A percentile compares a stretch with the other conserved stretches of the same genome.
phyloP scores from a whole-genome alignment of 30 jellyfish, hydroid and myxozoan genomes.

The Sanderia malayensis region DNA sequence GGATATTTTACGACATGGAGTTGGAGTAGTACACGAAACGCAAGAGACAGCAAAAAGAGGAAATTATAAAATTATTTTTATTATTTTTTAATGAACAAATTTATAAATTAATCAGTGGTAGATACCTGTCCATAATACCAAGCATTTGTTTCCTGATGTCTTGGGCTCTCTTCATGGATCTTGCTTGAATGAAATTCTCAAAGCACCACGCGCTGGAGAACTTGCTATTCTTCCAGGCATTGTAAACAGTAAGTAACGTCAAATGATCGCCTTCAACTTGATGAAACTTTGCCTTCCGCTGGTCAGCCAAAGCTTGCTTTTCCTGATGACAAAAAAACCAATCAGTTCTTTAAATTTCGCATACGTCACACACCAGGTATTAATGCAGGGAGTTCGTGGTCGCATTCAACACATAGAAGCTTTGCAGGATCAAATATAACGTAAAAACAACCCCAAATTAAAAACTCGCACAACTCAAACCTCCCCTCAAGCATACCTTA shows the following conservation, averaged over 20 bases:
- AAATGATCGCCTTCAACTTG: constrained; percentile 97
- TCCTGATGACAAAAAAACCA: constrained; percentile 67
- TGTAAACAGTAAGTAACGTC: constrained; percentile 92
- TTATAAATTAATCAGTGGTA: too few species aligned
- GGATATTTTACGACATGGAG: too few species aligned
- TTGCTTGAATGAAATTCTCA: constrained; percentile 94
- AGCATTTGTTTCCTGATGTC: constrained; percentile 96
- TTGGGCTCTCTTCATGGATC: constrained; percentile 93
- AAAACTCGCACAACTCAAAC: neutral
- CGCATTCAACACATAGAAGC: too few species aligned
- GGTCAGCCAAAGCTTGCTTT: constrained; percentile 98
- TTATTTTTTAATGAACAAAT: too few species aligned
- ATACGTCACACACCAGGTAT: too few species aligned
- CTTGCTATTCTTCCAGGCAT: constrained; percentile 98
- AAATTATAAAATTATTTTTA: too few species aligned
- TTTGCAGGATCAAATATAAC: too few species aligned
- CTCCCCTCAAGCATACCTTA: constrained; percentile 58
- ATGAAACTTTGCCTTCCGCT: constrained; percentile 92
- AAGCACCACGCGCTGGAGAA: constrained; percentile 98
- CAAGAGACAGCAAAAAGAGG: too few species aligned
- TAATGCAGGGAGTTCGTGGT: too few species aligned
- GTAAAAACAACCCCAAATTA: too few species aligned
- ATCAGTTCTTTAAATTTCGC: too few species aligned
- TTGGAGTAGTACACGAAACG: too few species aligned
- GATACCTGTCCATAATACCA: constrained; percentile 99